A percentile compares a stretch with the other conserved stretches of the same genome.
Conservation (phyloP, 2,113 vertebrate species). For the Loxodonta africana region DNA sequence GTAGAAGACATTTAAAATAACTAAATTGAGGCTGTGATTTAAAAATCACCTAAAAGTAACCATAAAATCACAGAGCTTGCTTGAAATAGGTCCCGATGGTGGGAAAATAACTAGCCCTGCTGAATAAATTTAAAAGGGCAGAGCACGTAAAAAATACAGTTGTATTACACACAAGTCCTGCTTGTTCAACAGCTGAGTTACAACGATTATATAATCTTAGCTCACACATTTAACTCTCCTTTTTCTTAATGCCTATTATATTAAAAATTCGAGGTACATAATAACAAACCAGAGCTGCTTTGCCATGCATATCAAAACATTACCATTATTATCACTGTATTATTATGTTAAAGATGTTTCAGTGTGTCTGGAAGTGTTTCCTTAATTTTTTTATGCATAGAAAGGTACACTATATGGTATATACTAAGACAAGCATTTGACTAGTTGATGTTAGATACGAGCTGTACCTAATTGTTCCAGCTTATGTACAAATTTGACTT, state of each 20-base stretch:
- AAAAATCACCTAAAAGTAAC: background rate
- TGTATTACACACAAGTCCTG: background rate
- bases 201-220: background rate
- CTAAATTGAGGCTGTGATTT: background rate
- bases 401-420: no score
- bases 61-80: background rate
- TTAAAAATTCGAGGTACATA: no score
- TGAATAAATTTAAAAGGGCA: background rate
- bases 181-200: background rate
- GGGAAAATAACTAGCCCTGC: background rate
- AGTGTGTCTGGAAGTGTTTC: no score
- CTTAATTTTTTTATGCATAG: no score
- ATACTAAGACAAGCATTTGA: no score
- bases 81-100: background rate
- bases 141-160: background rate
- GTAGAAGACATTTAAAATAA: background rate
- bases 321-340: no score
- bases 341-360: no score
- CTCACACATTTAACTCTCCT: background rate
- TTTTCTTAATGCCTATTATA: background rate
- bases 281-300: no score
- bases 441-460: no score
- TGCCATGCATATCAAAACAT: no score
- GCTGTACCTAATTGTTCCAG: no score
- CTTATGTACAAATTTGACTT: no score